Base-by-base conservation (phyloP, 2,888 invertebrate species). In the Pedicia rivosa region DNA sequence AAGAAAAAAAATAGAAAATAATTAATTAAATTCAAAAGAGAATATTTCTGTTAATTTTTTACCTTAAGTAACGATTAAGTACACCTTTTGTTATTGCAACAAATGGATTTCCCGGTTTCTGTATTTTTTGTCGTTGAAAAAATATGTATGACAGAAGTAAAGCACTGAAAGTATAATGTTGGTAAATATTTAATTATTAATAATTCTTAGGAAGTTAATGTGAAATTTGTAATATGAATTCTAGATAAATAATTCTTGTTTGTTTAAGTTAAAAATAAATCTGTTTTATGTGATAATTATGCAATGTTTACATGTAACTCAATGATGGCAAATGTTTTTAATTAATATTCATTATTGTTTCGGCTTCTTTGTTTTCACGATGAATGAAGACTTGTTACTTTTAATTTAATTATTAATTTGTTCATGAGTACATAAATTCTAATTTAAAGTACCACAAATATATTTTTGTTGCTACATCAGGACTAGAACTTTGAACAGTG, bases 31-130 rank as follows among this genome's bases (percentile, higher is more conserved):
- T 16, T 32, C 24, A 27, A 12, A 27, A 17, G 22, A 20, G 16
- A 20, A 22, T 16, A 31, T 26, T 34, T 22, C 15, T 25, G 27
- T 35, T 31, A 31, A 20, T 32, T n/a, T n/a, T n/a, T 37, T 31
- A 37, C 37, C 65, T 56, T 35, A 64, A 46, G 42, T 57, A 62
- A 48, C 67, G 51, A 40, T 55, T 57, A 3, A 57, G 3, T 20
- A 56, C 41, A 40, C 41, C 41, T 37, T 42, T 44, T 7, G 43
- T 10, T 26, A 40, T 40, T 16, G 35, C 34, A 7, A 39, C 5
- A 5, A 36, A 4, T 2, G 37, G 33, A 27, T 41, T 43, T 36
- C 38, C 38, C 22, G 41, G 37, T 20, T 40, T 35, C 17, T 39
- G 31, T 33, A 36, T 40, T 28, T 43, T 44, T 20, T 42, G 30